These are phyloP conservation scores for Pseudochirops cupreus DNA, from an alignment of 2,797 vertebrate species.

Conservation along the genomic window DNA sequence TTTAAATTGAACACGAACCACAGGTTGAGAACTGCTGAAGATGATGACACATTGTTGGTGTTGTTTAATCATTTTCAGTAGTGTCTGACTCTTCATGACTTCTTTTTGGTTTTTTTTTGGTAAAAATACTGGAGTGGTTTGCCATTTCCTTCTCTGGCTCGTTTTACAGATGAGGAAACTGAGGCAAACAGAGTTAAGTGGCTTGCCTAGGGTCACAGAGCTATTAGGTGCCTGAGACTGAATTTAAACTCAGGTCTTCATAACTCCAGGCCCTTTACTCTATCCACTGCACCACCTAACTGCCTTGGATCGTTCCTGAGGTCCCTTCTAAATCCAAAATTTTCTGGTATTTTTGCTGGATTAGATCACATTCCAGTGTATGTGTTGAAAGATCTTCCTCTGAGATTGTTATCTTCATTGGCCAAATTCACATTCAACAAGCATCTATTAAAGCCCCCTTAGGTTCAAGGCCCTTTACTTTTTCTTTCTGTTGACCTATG, in stretches of 20 bases:
- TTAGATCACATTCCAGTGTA: background rate
- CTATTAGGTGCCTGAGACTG: background rate
- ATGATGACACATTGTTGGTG: background rate
- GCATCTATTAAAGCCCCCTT: background rate
- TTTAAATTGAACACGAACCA: no score
- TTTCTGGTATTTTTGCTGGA: background rate
- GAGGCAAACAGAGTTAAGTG: background rate
- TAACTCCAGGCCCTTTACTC: background rate
- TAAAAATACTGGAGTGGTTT: background rate
- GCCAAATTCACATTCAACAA: background rate
- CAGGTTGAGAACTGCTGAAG: no score
- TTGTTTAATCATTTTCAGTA: background rate
- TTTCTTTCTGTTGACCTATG: slow-evolving; percentile 23
- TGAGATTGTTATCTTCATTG: background rate
- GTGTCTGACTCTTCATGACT: background rate
- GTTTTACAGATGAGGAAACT: background rate
- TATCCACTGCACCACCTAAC: background rate
- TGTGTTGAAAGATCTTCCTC: background rate
- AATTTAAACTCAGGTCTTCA: background rate
- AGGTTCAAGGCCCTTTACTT: background rate
- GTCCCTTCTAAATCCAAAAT: background rate
- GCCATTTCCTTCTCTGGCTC: background rate
- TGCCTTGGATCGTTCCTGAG: background rate
- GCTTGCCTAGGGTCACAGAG: background rate
- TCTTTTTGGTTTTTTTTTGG: background rate